Base-by-base conservation (phyloP, 2,113 vertebrate species). In the Vulpes vulpes region DNA sequence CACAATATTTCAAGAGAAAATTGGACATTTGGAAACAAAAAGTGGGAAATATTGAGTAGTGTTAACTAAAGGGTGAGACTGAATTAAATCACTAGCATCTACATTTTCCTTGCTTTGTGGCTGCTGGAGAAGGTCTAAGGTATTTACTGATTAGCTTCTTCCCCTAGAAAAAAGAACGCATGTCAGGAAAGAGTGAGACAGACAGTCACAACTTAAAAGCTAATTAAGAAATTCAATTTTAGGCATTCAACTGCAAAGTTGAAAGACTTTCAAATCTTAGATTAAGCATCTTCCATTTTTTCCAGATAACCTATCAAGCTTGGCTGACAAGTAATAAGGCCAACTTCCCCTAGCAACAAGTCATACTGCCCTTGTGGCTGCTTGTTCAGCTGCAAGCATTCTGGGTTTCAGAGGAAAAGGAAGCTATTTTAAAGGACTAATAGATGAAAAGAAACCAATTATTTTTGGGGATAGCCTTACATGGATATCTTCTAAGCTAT, bases 191-290 rank as follows among this genome's bases (percentile, higher is more conserved):
- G 14, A 49, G 53, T 15, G 43, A 81, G 69, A 91, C 8, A 53
- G 49, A 65, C 9, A 74, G 38, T 16, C 27, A n/a, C 35, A 88
- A 73, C 19, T 71, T 82, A n/a, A 43, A 80, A 51, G 14, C 55
- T 92, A 91, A 95, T 85, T 84, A 89, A 76, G 69, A 95, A 89
- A 94, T 81, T 78, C 62, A 96, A 53, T 69, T 73, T 92, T 84
- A 95, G 80, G 43, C 19, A 81, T 9, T 85, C 59, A 78, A 32
- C 35, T 86, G 73, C 67, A 69, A 83, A 96, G 32, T 78, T 65
- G 94, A 91, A 76, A 85, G 23, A 38, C 89, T 65, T 95, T 55
- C 65, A 95, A 83, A 82, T 74, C 65, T 93, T 38, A 84, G 49
- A 64, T 74, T 92, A 91, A 97, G 53, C 81, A 91, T 53, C 32